Conservation (phyloP, 2,888 invertebrate genomes). For the Leptopilina drosophilae region DNA sequence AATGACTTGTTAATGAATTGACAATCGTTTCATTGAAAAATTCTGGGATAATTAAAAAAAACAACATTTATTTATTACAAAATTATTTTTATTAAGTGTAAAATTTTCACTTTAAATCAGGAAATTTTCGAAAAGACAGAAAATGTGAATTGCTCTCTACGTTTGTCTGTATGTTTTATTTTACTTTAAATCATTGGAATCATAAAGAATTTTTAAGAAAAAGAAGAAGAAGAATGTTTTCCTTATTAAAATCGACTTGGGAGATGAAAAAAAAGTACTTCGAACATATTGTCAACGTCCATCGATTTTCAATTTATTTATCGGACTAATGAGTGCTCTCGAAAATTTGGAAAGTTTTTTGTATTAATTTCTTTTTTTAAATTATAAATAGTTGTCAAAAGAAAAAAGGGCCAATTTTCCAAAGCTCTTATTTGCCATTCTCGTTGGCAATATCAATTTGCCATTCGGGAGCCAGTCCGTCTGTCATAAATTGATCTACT, state of each 20-base stretch:
- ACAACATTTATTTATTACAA: no score
- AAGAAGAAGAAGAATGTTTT: neutral
- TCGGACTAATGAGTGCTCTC: conserved; percentile 19
- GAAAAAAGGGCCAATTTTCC: neutral
- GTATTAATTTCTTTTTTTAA: neutral
- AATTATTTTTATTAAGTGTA: no score
- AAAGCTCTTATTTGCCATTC: conserved; percentile 28
- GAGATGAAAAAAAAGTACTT: neutral
- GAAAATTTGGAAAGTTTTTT: conserved; percentile 12
- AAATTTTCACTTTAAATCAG: no score
- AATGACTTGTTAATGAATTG: no score
- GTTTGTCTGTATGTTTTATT: neutral
- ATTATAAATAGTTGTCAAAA: conserved; percentile 19
- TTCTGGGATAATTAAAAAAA: no score
- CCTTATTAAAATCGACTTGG: neutral
- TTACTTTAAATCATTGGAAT: conserved; percentile 12
- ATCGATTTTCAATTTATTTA: conserved; percentile 3
- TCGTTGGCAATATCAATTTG: conserved; percentile 30
- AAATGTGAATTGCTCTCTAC: neutral
- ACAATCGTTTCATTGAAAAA: no score
- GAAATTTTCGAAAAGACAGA: conserved; percentile 2
- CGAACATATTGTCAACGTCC: conserved; percentile 18
- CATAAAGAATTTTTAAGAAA: neutral
- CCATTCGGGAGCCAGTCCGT: conserved; percentile 61
- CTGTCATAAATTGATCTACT: conserved; percentile 55